These are phyloP conservation scores for Cheracebus regulus DNA, from an alignment of 2,797 vertebrate genomes.

Conservation along the genomic window DNA sequence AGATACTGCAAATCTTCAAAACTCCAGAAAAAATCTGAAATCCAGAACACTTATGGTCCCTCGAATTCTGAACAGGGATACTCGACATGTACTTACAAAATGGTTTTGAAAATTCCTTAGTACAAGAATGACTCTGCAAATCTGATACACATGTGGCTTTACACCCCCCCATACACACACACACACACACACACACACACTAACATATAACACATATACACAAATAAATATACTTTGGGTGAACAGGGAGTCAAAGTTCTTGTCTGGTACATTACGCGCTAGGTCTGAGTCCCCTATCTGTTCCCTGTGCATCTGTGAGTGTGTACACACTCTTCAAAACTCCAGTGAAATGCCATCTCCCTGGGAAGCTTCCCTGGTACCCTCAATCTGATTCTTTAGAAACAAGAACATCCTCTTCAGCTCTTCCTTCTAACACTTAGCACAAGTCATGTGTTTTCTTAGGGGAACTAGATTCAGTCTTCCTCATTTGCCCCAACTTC, in stretches of 20 bases:
- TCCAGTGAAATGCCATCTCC: background rate
- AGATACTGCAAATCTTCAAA: background rate
- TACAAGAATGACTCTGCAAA: background rate
- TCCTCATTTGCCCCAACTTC: background rate
- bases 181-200: background rate
- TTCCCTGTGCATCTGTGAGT: background rate
- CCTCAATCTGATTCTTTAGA: background rate
- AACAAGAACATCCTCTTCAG: background rate
- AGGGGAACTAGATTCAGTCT: background rate
- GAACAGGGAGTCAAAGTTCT: background rate
- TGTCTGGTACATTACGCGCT: background rate
- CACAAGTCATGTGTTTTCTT: background rate
- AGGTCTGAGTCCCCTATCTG: background rate
- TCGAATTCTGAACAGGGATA: background rate
- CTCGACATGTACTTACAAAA: background rate
- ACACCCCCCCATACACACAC: fast-evolving
- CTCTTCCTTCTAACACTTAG: background rate
- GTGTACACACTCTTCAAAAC: background rate
- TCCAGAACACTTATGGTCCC: background rate
- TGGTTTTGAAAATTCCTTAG: background rate
- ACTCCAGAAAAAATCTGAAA: background rate
- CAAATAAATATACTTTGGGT: background rate
- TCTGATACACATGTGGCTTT: background rate
- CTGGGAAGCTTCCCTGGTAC: background rate
- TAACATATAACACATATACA: background rate